phyloP scores from a whole-genome alignment of 92 coral and sea anemone species.

The Palythoa heliodiscus region DNA sequence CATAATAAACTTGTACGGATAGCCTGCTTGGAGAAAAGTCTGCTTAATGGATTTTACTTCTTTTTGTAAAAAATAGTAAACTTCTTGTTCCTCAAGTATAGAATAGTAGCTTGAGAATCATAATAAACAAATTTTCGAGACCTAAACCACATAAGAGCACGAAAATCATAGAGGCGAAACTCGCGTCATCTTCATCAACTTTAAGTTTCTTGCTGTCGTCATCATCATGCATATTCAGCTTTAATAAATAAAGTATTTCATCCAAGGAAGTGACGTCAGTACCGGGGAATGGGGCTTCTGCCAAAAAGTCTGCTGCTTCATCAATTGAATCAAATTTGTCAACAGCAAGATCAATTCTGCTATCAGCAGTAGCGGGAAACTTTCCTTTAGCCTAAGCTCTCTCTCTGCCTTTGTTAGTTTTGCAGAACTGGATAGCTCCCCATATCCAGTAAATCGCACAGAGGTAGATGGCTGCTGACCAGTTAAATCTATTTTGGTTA shows the following conservation, averaged over 20 bases:
- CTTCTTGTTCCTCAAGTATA: no score
- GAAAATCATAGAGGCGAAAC: no score
- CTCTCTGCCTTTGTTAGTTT: conserved; percentile 9
- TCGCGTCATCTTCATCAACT: conserved; percentile 10
- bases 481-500: no score
- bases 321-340: conserved; percentile 11
- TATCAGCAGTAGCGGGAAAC: conserved; percentile 10
- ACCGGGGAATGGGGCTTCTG: conserved; percentile 18
- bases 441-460: no score
- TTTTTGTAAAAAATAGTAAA: no score
- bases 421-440: conserved; percentile 17
- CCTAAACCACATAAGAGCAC: no score
- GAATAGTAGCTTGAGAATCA: no score
- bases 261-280: conserved; percentile 13
- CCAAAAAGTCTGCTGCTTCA: conserved; percentile 22
- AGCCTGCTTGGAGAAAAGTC: no score
- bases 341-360: conserved; percentile 3
- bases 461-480: no score
- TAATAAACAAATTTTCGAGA: no score
- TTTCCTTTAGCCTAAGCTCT: neutral
- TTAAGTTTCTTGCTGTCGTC: conserved; percentile 22
- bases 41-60: no score
- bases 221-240: conserved; percentile 12
- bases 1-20: no score
- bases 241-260: neutral